Base-by-base conservation (phyloP, 2,797 vertebrate species). In the Cryptoblepharus egeriae region DNA sequence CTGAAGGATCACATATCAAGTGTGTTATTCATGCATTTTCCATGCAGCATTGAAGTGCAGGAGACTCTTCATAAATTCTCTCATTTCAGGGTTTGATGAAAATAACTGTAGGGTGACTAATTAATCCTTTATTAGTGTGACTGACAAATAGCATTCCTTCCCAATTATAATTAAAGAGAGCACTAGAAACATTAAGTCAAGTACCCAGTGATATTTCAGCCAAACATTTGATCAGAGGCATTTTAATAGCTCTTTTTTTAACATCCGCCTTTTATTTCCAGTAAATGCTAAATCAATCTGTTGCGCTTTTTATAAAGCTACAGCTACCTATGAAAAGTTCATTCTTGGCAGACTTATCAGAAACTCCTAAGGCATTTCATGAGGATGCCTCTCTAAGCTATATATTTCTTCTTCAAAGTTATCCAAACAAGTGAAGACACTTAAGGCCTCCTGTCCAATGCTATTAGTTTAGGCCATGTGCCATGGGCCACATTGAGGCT, bases 361-460 rank as follows among this genome's bases (percentile, higher is more conserved):
- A 37, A 42, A 5, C 55, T n/a, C 39, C 18, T 45, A 57, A 68
- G 32, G 32, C 5, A 13, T 57, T 75, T 37, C 24, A 79, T 39
- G 69, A 80, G 26, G 7, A 12, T 72, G 37, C 67, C 26, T 45
- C 32, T 57, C 39, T n/a, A 20, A 42, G 35, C 26, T 52, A 57
- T 55, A 37, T 35, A 24, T 78, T 73, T 73, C 32, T 69, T 10
- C 32, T 69, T 78, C 64, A 81, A 69, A 63, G 69, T 78, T 78
- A 71, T 81, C 69, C 84, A 85, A 82, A 78, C 35, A 75, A 68
- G 20, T 2, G 7, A 73, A 77, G 61, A 63, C 24, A 39, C 7
- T n/a, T 42, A 60, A 85, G 30, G 8, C 10, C n/a, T 69, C 28
- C 45, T 52, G 30, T 61, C 22, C 42, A 85, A 35, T 18, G 12